Percentiles rank a stretch among this genome's conserved stretches.
Conservation (phyloP, 1,140 invertebrate species). For the Galendromus occidentalis region DNA sequence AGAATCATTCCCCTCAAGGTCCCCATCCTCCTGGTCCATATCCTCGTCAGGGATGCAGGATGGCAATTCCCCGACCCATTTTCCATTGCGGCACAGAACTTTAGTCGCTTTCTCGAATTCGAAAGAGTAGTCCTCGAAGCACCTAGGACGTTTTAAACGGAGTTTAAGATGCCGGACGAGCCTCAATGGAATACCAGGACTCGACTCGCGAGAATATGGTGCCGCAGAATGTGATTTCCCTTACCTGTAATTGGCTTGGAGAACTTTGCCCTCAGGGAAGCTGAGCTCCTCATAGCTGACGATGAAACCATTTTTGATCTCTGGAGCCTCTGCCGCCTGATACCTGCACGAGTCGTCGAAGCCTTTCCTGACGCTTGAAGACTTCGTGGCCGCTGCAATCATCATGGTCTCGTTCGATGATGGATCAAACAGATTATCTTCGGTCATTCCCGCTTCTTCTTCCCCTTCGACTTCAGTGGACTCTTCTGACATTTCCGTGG, state of each 20-base stretch:
- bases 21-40: not conserved
- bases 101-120: not conserved
- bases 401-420: not conserved
- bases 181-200: too few species aligned
- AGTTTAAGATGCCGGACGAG: too few species aligned
- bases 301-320: not conserved
- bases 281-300: conserved; percentile 5
- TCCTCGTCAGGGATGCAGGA: not conserved
- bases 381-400: too few species aligned
- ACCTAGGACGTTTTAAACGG: not conserved
- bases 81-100: not conserved
- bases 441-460: not conserved
- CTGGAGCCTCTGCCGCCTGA: not conserved
- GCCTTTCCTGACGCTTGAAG: not conserved
- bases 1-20: not conserved
- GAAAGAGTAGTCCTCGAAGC: not conserved
- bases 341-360: not conserved
- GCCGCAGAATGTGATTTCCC: too few species aligned
- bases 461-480: not conserved
- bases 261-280: not conserved
- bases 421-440: not conserved
- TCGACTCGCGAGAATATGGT: too few species aligned
- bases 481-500: not conserved
- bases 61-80: not conserved
- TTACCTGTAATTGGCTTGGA: not conserved